Base-by-base conservation (phyloP, 2,797 vertebrate species). In the Lithobates sylvaticus region DNA sequence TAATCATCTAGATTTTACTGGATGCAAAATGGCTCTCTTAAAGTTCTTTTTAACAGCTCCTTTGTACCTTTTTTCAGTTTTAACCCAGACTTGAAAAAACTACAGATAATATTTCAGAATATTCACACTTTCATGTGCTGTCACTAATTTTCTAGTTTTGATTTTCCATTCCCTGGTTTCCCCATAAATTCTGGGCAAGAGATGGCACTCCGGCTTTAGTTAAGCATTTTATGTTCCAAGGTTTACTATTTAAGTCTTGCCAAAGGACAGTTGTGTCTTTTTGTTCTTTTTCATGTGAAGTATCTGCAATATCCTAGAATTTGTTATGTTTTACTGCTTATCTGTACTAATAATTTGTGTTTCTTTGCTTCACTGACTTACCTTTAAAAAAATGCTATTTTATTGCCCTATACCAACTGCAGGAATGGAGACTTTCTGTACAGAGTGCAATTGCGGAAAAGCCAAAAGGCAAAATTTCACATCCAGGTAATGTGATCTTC, bases 381-480 rank as follows among this genome's bases (percentile, higher is more conserved):
- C 78, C 78, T 81, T 71, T 36, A 29, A 71, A 64, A 73, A 16
- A 34, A 26, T 15, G 34, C 34, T n/a, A 42, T 81, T 78, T 44
- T 81, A 72, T 72, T 65, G 61, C 58, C 27, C 21, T 61, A 6
- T 23, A 64, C 54, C 16, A 64, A 29, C 26, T 74, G 69, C 69
- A 64, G 23, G 47, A 12, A 81, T 81, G 54, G 71, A 50, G 58
- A 9, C 58, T 58, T 36, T 81, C 13, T 71, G 23, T 70, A 68
- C 15, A 81, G 47, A 81, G 68, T 71, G 36, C 32, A 72, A 61
- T 34, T 72, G 26, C 70, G 23, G 23, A 74, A 73, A 82, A 74
- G 70, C 70, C 80, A 74, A 82, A 71, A 73, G 80, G 80, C 80
- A 27, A 73, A n/a, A 65, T 64, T 82, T 73, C 69, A 73, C 54